Base-by-base conservation (phyloP, 2,797 vertebrate species). In the Esox lucius region DNA sequence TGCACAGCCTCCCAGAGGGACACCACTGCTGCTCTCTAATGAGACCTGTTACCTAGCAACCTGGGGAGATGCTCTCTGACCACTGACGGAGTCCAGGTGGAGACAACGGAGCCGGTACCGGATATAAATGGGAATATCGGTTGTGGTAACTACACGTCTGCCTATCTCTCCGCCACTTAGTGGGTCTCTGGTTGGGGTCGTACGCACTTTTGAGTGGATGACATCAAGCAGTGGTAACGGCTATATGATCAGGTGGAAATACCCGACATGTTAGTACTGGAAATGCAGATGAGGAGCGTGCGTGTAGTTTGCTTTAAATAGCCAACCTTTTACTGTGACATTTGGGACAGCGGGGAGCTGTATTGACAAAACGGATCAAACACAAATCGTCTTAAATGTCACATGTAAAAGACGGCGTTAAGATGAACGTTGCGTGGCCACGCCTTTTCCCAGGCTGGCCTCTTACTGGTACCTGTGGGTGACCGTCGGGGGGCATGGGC, bases 401-500 rank as follows among this genome's bases (percentile, higher is more conserved):
- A 46, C 9, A 13, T 46, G 42, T 13, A 13, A 46, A 46, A 11
- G 42, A 13, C 42, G 12, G 2, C 42, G 42, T 13, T 13, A 13
- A 13, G 42, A 46, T 13, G 42, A 46, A 13, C 12, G 42, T 17
- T 65, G 39, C n/a, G 31, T 24, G 33, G 5, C 2, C 61, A n/a
- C 15, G 39, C 67, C 39, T 68, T 22, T 31, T 19, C 39, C 24
- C 70, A 8, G 48, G 31, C 33, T 1, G 17, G 5, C 8, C 9
- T 12, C 26, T 74, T 19, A 39, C 64, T 24, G 42, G 75, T 64
- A 91, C 88, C 87, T 89, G 89, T 0, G 76, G 91, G 86, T 84
- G 88, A 67, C 93, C 88, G 67, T 97, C 96, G 0, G 95, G 95
- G 0, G 96, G 96, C 96, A 97, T 97, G 15, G 96, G 96, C 1